A percentile compares a stretch with the other conserved stretches of the same genome.
These are phyloP conservation scores for Pampusana beccarii DNA, from an alignment of 2,113 vertebrate genomes.

Conservation along the genomic window DNA sequence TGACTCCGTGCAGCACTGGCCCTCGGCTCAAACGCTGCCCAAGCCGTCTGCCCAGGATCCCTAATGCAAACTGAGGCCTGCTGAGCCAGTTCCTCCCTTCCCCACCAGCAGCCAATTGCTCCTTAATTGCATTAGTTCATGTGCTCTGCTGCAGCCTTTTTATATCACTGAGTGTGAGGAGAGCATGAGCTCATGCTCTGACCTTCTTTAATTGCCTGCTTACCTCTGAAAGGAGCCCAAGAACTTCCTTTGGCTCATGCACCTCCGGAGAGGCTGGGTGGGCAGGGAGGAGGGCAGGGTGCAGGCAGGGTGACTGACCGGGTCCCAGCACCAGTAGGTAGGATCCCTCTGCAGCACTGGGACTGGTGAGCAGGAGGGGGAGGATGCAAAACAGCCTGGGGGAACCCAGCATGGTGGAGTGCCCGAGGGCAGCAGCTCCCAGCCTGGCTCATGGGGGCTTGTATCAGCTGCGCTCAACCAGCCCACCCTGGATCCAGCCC, in stretches of 20 bases:
- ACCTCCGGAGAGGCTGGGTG: not conserved
- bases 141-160: not conserved
- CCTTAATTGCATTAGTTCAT: not conserved
- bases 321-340: not conserved
- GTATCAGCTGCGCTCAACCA: not conserved
- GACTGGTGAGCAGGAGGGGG: not conserved
- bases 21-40: rapidly evolving
- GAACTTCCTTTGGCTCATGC: not conserved
- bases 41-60: not conserved
- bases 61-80: not conserved
- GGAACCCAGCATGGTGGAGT: not conserved
- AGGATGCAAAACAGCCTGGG: not conserved
- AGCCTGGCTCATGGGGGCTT: not conserved
- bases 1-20: rapidly evolving
- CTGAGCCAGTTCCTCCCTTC: not conserved
- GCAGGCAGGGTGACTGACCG: not conserved
- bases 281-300: not conserved
- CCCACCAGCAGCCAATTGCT: not conserved
- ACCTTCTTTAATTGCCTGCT: not conserved
- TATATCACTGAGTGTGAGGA: not conserved
- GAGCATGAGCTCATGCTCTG: not conserved
- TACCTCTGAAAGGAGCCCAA: not conserved
- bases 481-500: not conserved
- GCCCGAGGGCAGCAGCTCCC: not conserved
- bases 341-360: not conserved